A percentile compares a stretch with the other conserved stretches of the same genome.
These are phyloP conservation scores for Hemichromis elongatus DNA, from an alignment of 2,113 vertebrate genomes.

Conservation along the genomic window DNA sequence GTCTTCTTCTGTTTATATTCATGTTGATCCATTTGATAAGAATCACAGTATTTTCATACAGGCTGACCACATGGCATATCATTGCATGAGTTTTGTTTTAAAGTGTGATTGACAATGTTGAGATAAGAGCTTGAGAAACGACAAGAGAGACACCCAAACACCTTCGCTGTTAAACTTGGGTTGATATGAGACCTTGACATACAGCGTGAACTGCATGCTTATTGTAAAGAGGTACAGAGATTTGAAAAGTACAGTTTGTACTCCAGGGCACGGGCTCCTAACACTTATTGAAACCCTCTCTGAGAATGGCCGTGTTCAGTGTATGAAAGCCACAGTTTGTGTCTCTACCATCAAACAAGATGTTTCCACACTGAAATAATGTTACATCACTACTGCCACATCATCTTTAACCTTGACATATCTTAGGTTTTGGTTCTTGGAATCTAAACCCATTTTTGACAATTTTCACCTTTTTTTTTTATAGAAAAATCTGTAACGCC, in stretches of 20 bases:
- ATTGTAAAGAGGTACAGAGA: constrained; percentile 65
- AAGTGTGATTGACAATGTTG: constrained; percentile 32
- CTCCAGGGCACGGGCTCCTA: not conserved
- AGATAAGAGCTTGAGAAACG: not conserved
- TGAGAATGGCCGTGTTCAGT: not conserved
- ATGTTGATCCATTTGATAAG: constrained; percentile 67
- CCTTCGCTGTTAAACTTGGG: constrained; percentile 14
- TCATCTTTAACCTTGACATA: not conserved
- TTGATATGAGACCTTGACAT: constrained; percentile 67
- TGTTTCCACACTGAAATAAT: constrained; percentile 3
- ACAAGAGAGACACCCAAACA: not conserved
- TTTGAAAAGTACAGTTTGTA: not conserved
- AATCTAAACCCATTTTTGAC: not conserved
- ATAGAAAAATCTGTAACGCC: not conserved
- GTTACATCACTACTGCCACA: not conserved
- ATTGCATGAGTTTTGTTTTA: constrained; percentile 80
- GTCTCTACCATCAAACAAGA: not conserved
- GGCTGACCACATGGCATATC: constrained; percentile 70
- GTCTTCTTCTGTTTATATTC: constrained; percentile 24
- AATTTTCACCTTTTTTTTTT: not conserved
- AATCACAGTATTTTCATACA: constrained; percentile 77
- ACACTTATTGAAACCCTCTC: not conserved
- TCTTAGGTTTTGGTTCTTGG: not conserved
- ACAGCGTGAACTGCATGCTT: constrained; percentile 87
- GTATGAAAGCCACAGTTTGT: not conserved